Evolutionary conservation across 2,113 vertebrate genomes (phyloP).

Genomic region (Mionectes macconnelli): DNA sequence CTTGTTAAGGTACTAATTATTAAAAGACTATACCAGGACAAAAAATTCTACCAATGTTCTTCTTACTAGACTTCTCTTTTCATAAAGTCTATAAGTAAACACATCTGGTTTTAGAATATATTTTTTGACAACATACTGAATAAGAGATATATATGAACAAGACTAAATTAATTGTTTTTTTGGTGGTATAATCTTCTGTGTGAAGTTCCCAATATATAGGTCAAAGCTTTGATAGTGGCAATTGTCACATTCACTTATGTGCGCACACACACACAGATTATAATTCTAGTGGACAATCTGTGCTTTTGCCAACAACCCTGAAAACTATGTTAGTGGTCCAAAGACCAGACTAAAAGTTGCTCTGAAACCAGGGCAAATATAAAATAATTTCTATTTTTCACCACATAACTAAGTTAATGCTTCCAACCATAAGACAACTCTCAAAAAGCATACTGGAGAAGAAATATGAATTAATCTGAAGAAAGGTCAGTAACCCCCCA

Average conservation of each 20-base stretch:
- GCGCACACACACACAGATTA: not conserved
- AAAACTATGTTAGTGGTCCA: slow-evolving; percentile 27
- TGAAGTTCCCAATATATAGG: not conserved
- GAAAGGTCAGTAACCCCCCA: slow-evolving; percentile 51
- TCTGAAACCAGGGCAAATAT: slow-evolving; percentile 44
- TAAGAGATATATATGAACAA: not conserved
- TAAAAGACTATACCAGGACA: not conserved
- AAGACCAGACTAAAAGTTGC: slow-evolving; percentile 52
- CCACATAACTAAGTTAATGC: slow-evolving; percentile 34
- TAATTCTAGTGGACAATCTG: slow-evolving; percentile 9
- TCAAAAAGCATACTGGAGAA: slow-evolving; percentile 42
- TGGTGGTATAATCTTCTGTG: not conserved
- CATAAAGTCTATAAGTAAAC: not conserved
- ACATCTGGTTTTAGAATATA: not conserved
- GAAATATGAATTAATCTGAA: slow-evolving; percentile 10
- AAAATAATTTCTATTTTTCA: slow-evolving; percentile 48
- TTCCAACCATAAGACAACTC: slow-evolving; percentile 38
- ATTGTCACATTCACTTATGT: not conserved
- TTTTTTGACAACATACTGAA: not conserved
- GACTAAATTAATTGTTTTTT: not conserved
- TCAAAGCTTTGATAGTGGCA: not conserved
- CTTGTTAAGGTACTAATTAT: not conserved
- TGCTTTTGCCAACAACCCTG: slow-evolving; percentile 38
- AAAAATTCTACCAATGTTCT: not conserved
- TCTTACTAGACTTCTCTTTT: not conserved